Evolutionary conservation across 2,797 vertebrate genomes (phyloP).

Genomic region (Thalassophryne amazonica): DNA sequence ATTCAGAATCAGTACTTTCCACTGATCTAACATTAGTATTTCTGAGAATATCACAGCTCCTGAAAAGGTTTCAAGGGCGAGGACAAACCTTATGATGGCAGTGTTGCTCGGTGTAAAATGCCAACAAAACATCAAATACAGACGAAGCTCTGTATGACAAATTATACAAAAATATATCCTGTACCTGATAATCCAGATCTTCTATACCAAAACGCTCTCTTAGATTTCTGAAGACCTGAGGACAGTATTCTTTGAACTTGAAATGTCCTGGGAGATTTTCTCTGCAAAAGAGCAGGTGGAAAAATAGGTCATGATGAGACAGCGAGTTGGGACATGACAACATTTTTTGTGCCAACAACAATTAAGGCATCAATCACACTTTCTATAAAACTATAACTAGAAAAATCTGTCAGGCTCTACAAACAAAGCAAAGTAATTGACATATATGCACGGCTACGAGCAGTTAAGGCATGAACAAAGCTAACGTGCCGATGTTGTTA

Average conservation of each 20-base stretch:
- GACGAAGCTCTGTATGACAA: neutral
- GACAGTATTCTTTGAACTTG: slow-evolving; percentile 97
- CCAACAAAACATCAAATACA: neutral
- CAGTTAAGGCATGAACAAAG: neutral
- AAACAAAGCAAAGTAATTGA: neutral
- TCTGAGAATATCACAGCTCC: too few species aligned
- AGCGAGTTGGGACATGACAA: too few species aligned
- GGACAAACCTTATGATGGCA: too few species aligned
- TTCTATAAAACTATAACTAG: too few species aligned
- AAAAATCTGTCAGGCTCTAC: neutral
- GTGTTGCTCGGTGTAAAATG: too few species aligned
- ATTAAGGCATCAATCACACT: too few species aligned
- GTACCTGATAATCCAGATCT: slow-evolving; percentile 90
- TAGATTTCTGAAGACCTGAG: slow-evolving; percentile 93
- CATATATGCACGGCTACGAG: neutral
- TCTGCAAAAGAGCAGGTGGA: too few species aligned
- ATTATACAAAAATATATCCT: neutral
- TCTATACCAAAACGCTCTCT: slow-evolving; percentile 91
- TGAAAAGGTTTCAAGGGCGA: too few species aligned
- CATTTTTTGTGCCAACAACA: too few species aligned
- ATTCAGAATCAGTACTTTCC: too few species aligned
- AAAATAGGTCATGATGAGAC: too few species aligned
- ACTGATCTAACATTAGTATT: too few species aligned
- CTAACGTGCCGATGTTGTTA: neutral
- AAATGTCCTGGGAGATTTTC: slow-evolving; percentile 95